phyloP scores from a whole-genome alignment of 2,797 vertebrate genomes.

The Carapus acus region DNA sequence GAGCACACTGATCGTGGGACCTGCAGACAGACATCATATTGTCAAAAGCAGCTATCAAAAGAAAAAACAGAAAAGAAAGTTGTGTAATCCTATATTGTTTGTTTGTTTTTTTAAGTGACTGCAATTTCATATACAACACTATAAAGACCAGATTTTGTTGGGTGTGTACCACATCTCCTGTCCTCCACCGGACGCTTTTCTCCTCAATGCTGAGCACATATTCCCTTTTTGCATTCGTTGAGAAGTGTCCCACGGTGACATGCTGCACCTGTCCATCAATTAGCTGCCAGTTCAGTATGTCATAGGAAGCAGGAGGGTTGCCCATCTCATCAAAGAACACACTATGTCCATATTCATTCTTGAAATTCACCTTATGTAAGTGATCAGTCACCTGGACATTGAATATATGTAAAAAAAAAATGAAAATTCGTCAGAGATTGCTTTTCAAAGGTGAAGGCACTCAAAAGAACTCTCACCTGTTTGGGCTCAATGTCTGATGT shows the following conservation, averaged over 20 bases:
- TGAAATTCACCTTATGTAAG: slow-evolving; percentile 62
- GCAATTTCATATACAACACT: too few relatives aligned
- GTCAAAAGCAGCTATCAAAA: too few relatives aligned
- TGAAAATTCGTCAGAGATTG: too few relatives aligned
- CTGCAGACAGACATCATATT: slow-evolving; percentile 33
- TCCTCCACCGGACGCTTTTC: slow-evolving; percentile 64
- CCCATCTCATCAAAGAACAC: slow-evolving; percentile 72
- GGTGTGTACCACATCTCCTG: slow-evolving; percentile 57
- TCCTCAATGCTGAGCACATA: slow-evolving; percentile 63
- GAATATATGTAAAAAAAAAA: too few relatives aligned
- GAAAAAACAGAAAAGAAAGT: too few relatives aligned
- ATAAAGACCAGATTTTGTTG: too few relatives aligned
- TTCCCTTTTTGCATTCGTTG: slow-evolving; percentile 32
- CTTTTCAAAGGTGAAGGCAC: too few relatives aligned
- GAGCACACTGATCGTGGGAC: slow-evolving; percentile 66
- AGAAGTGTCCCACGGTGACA: slow-evolving; percentile 67
- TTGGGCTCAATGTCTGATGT: slow-evolving; percentile 54
- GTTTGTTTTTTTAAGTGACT: too few relatives aligned
- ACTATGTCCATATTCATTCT: slow-evolving; percentile 58
- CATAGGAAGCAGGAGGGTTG: slow-evolving; percentile 69
- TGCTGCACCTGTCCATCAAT: slow-evolving; percentile 66
- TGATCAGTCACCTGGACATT: slow-evolving; percentile 57
- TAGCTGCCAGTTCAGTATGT: slow-evolving; percentile 75
- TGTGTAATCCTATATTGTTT: too few relatives aligned
- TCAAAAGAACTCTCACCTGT: slow-evolving; percentile 48